A percentile compares a stretch with the other conserved stretches of the same genome.
Evolutionary conservation across 2,797 vertebrate species (phyloP).

Genomic region (Pseudochromis fuscus): DNA sequence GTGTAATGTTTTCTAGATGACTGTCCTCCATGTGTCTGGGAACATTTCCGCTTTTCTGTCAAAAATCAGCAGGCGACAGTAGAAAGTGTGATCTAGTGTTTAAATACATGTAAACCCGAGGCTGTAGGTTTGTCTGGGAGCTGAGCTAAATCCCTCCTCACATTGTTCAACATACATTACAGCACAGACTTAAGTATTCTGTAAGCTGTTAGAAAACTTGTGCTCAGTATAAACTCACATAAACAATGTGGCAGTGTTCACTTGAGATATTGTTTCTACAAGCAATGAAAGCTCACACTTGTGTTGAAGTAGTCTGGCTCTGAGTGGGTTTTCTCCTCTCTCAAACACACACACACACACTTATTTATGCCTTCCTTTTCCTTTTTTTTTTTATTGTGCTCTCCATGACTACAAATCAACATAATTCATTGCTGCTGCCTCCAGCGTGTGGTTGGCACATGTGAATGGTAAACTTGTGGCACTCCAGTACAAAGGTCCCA

Average conservation of each 20-base stretch:
- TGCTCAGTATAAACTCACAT: not conserved
- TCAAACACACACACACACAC: conserved; percentile 4
- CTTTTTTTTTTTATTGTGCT: conserved; percentile 22
- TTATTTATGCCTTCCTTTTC: conserved; percentile 41
- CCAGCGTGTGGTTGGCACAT: conserved; percentile 47
- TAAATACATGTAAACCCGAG: not conserved
- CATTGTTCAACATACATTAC: conserved; percentile 2
- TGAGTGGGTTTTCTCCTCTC: not conserved
- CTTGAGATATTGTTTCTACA: conserved; percentile 12
- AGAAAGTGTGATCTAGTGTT: conserved; percentile 27
- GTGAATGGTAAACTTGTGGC: conserved; percentile 37
- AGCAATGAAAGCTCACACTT: not conserved
- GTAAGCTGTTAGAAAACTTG: not conserved
- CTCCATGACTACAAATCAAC: conserved; percentile 39
- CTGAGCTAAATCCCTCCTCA: not conserved
- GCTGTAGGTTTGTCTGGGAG: not conserved
- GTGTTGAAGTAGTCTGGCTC: conserved; percentile 16
- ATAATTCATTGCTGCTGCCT: conserved; percentile 42
- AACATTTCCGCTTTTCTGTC: conserved; percentile 55
- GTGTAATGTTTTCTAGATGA: conserved; percentile 74
- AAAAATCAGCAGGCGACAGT: conserved; percentile 33
- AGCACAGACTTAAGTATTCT: not conserved
- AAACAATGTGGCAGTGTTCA: not conserved
- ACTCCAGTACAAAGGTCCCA: conserved; percentile 46
- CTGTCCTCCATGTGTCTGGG: conserved; percentile 51